Evolutionary conservation across 1,140 invertebrate species (phyloP).

Genomic region (Ericerus pela): DNA sequence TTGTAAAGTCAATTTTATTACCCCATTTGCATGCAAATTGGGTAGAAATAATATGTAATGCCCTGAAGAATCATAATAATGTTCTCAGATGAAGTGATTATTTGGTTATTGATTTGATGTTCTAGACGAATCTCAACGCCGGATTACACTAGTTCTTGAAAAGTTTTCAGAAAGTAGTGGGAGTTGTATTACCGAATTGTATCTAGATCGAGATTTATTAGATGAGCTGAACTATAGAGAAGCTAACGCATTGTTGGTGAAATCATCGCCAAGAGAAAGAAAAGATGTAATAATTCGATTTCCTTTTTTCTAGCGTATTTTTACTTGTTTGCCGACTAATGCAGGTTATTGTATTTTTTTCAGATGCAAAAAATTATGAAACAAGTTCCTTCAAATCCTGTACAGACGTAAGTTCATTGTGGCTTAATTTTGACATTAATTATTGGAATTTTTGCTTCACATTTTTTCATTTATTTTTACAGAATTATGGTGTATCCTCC

Average conservation of each 20-base stretch:
- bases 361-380: conserved; percentile 20
- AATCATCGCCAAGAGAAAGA: conserved; percentile 55
- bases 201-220: conserved; percentile 33
- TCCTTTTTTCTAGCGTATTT: background rate
- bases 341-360: conserved; percentile 2
- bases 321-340: background rate
- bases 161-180: conserved; percentile 47
- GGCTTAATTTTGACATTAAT: too few species aligned
- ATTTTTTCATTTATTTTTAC: too few species aligned
- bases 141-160: conserved; percentile 63
- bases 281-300: conserved; percentile 29
- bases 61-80: too few species aligned
- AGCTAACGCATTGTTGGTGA: conserved; percentile 64
- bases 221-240: conserved; percentile 56
- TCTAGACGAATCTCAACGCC: conserved; percentile 47
- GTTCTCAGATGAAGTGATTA: too few species aligned
- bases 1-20: background rate
- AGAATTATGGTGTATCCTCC: conserved; percentile 41
- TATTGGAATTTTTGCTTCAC: too few species aligned
- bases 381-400: conserved; percentile 19
- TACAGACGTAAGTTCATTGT: conserved; percentile 31
- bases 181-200: conserved; percentile 45
- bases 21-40: background rate
- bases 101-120: conserved; percentile 21
- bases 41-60: background rate